Percentiles rank a stretch among this genome's conserved stretches.
phyloP scores from a whole-genome alignment of 2,797 vertebrate species.

The Yasuhikotakia modesta region DNA sequence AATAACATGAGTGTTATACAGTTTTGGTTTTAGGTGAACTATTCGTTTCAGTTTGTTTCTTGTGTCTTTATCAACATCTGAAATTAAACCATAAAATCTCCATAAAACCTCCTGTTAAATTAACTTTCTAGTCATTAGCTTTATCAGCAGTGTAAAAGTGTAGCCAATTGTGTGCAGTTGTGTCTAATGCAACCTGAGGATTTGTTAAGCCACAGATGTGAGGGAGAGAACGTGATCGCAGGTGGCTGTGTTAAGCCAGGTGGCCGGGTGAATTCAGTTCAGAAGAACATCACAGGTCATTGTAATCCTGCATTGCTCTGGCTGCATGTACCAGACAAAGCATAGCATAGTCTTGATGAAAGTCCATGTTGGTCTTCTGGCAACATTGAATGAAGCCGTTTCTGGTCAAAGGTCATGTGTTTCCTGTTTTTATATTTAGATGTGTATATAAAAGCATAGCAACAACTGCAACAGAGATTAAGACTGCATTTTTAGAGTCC shows the following conservation, averaged over 20 bases:
- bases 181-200: background rate
- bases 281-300: slow-evolving; percentile 38
- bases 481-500: background rate
- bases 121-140: too few species aligned
- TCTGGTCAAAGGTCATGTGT: slow-evolving; percentile 3
- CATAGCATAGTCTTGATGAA: slow-evolving; percentile 25
- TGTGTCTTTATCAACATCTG: too few species aligned
- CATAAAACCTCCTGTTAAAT: too few species aligned
- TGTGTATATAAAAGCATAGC: background rate
- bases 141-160: background rate
- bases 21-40: too few species aligned
- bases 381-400: background rate
- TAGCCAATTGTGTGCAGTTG: background rate
- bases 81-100: too few species aligned
- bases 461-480: background rate
- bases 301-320: slow-evolving; percentile 39
- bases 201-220: background rate
- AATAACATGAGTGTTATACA: too few species aligned
- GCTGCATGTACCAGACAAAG: slow-evolving; percentile 16
- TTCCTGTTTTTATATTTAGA: slow-evolving; percentile 16
- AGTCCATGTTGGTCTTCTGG: slow-evolving; percentile 21
- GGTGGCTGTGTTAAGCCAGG: slow-evolving; percentile 35
- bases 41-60: too few species aligned
- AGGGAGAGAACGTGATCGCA: background rate
- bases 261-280: slow-evolving; percentile 44